Base-by-base conservation (phyloP, 2,888 invertebrate genomes). In the Monoplex corrugatus region DNA sequence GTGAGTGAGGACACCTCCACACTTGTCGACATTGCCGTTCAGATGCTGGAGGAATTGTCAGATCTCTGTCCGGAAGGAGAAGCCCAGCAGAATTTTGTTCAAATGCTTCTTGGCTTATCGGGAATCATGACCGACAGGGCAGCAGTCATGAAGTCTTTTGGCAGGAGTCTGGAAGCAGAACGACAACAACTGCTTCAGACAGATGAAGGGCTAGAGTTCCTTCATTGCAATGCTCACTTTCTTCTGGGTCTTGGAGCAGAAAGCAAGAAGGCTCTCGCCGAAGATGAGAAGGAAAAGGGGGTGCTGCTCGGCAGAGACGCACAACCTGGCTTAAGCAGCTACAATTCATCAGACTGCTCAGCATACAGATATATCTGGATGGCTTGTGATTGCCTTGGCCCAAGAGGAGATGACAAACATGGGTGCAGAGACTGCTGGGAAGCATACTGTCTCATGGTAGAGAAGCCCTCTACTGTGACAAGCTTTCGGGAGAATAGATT, bases 211-310 rank as follows among this genome's bases (percentile, higher is more conserved):
- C 40, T 85, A 38, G 63, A 85, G 38, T 85, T 85, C 23, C 40
- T 85, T 2, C 85, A 85, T n/a, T 85, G 85, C 40, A 85, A 85
- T 35, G 85, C 85, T 19, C 85, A 85, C 38, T 85, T 63, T 40
- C 63, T 85, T 35, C 63, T 85, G 1, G 85, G 85, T 38, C 57
- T 85, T 2, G 63, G 57, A 5, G 6, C 85, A 13, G 63, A 57
- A 38, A 28, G 50, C 85, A 85, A 85, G 38, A 85, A 85, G 19
- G 28, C 32, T 0, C 63, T 85, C 38, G 40, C 63, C 16, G n/a
- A 57, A 44, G 85, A 85, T 6, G 63, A 85, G 28, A 85, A 35
- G 35, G 32, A 35, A 13, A 35, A 32, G n/a, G n/a, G n/a, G n/a
- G n/a, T n/a, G n/a, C n/a, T n/a, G n/a, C n/a, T n/a, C n/a, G n/a